Evolutionary conservation across 2,888 invertebrate species (phyloP).

Genomic region (Pandemis corylana): DNA sequence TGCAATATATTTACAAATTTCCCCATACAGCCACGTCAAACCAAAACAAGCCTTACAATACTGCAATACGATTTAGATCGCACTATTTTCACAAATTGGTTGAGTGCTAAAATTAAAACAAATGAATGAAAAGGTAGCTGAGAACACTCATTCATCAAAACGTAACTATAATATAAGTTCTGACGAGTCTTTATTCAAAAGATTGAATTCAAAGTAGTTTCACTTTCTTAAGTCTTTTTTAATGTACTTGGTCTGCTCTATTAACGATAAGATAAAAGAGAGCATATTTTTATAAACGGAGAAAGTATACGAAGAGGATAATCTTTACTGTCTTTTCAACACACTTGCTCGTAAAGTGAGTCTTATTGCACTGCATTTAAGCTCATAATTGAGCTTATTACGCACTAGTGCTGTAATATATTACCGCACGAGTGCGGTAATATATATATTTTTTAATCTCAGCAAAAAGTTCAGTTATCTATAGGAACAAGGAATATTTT

Average conservation of each 20-base stretch:
- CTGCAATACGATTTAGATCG: neutral
- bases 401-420: too few species aligned
- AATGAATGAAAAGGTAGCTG: slow-evolving; percentile 41
- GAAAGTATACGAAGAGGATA: neutral
- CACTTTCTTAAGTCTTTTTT: slow-evolving; percentile 31
- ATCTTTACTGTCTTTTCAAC: neutral
- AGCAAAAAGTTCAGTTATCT: too few species aligned
- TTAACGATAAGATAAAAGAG: slow-evolving; percentile 9
- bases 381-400: too few species aligned
- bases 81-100: neutral
- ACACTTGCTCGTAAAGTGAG: too few species aligned
- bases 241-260: neutral
- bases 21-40: neutral
- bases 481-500: too few species aligned
- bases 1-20: slow-evolving; percentile 22
- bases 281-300: neutral
- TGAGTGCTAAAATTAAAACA: slow-evolving; percentile 32
- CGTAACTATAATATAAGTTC: slow-evolving; percentile 20
- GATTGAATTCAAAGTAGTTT: slow-evolving; percentile 31
- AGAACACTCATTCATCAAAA: slow-evolving; percentile 32
- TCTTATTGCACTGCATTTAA: too few species aligned
- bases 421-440: too few species aligned
- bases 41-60: slow-evolving; percentile 2
- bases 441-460: too few species aligned
- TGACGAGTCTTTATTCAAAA: slow-evolving; percentile 37